Base-by-base conservation (phyloP, 2,113 vertebrate genomes). In the Callaeas wilsoni region DNA sequence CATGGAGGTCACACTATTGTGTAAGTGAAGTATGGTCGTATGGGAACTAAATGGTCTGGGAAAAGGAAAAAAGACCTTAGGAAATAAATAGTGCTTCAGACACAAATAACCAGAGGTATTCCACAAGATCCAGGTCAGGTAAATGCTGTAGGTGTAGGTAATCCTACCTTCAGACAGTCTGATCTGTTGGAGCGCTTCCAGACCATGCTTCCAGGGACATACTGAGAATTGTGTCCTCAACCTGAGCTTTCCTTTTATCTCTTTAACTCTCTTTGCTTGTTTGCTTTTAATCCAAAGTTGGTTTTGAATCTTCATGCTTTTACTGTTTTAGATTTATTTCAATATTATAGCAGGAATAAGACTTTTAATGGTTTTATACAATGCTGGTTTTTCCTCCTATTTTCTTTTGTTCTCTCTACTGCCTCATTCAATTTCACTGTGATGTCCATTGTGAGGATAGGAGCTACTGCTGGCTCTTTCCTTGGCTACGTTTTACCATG, bases 131-230 rank as follows among this genome's bases (percentile, higher is more conserved):
- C 57, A 76, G 79, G 59, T 91, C 63, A 93, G 57, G 46, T 83
- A 88, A 55, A 49, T 75, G 30, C 33, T 89, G 62, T 88, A 76
- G 94, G 95, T 83, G 21, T 76, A 90, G 27, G 27, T 93, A 95
- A 95, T 95, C 92, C 80, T 83, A 29, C 49, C 44, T 93, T 50
- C 80, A 96, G 95, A 94, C 94, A 42, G 44, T 56, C 76, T 91
- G 84, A 95, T 80, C 94, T 83, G 62, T 78, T 89, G 84, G 76
- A 83, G 30, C 68, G 12, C 30, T 84, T 88, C 75, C 79, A 85
- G 53, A 30, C 39, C 4, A 13, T 5, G 26, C 44, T 79, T 86
- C 52, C 41, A 71, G 26, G 7, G 46, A 6, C 1, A 3, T 62
- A 27, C 62, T 57, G 50, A 57, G n/a, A 88, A 79, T 7, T 4